A percentile compares a stretch with the other conserved stretches of the same genome.
Conservation (phyloP, 2,888 invertebrate genomes). For the Apamea anceps region DNA sequence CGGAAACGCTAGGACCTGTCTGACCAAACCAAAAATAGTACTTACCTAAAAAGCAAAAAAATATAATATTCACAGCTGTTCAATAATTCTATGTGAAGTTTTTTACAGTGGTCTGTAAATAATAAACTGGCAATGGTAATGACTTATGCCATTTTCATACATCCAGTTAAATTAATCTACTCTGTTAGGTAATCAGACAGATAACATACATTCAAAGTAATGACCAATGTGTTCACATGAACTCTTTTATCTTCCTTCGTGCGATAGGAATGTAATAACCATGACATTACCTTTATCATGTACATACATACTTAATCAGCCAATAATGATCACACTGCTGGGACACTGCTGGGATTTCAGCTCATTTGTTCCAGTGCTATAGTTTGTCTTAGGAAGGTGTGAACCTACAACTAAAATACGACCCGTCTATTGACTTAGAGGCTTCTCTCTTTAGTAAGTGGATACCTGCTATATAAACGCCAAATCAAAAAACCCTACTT, state of each 20-base stretch:
- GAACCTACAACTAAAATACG: not conserved
- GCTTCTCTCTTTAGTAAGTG: not conserved
- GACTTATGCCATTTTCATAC: not conserved
- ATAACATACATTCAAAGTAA: slow-evolving; percentile 21
- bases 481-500: not conserved
- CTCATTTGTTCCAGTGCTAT: not conserved
- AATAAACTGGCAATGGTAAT: not conserved
- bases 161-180: slow-evolving; percentile 7
- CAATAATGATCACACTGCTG: too few relatives aligned
- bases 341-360: not conserved
- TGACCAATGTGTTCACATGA: slow-evolving; percentile 15
- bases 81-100: not conserved
- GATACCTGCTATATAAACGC: not conserved
- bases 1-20: not conserved
- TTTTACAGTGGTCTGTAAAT: not conserved
- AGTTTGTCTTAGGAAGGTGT: not conserved
- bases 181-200: slow-evolving; percentile 23
- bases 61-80: not conserved
- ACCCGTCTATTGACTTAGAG: not conserved
- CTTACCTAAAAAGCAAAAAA: not conserved
- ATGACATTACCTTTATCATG: not conserved
- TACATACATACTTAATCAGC: too few relatives aligned
- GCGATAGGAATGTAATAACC: not conserved
- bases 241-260: slow-evolving; percentile 34
- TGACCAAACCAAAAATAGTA: not conserved